Percentiles rank a stretch among this genome's conserved stretches.
Evolutionary conservation across 2,888 invertebrate genomes (phyloP).

Genomic region (Nebria salina): DNA sequence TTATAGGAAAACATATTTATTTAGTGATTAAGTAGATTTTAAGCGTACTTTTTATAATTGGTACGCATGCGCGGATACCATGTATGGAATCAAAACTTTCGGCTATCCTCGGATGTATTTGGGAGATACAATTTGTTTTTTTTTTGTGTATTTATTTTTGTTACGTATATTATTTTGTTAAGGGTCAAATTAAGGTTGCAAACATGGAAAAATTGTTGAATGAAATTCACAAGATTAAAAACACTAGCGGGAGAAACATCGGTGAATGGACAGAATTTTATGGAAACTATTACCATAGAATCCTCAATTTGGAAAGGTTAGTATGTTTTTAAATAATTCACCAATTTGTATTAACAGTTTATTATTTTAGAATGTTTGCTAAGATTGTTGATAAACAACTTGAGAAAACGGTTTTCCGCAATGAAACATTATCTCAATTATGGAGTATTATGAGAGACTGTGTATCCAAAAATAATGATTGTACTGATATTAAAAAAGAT

Average conservation of each 20-base stretch:
- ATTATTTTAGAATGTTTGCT: constrained; percentile 13
- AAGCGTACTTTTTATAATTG: no score
- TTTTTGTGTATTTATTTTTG: no score
- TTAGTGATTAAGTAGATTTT: no score
- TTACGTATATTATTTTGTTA: neutral
- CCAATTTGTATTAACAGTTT: neutral
- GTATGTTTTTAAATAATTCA: neutral
- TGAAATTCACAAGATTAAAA: neutral
- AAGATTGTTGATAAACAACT: constrained; percentile 32
- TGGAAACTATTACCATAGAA: neutral
- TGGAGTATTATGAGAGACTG: constrained; percentile 22
- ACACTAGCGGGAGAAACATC: no score
- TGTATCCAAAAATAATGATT: constrained; percentile 3
- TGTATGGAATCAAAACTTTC: no score
- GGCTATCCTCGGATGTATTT: no score
- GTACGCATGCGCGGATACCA: no score
- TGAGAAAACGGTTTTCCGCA: constrained; percentile 13
- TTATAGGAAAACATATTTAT: neutral
- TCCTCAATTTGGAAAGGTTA: neutral
- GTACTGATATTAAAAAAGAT: constrained; percentile 27
- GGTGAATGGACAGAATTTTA: no score
- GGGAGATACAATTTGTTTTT: no score
- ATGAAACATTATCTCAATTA: constrained; percentile 20
- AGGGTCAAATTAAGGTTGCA: neutral
- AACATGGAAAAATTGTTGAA: neutral